Conservation (phyloP, 2,113 vertebrate species). For the Syngnathus floridae region DNA sequence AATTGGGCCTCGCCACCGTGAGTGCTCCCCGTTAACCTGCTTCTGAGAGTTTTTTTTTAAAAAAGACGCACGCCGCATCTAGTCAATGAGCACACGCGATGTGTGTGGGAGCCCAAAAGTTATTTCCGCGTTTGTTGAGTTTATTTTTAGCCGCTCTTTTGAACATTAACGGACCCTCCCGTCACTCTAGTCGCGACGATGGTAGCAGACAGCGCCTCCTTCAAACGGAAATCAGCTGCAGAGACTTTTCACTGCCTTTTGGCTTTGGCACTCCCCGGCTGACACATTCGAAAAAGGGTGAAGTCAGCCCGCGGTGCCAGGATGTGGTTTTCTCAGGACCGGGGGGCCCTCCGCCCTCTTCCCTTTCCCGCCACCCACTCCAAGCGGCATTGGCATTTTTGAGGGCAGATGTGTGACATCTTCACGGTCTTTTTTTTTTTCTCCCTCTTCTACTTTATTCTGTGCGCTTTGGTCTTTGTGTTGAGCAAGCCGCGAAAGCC, state of each 20-base stretch:
- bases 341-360: constrained; percentile 18
- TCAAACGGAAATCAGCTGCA: constrained; percentile 30
- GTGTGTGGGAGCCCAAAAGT: constrained; percentile 9
- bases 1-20: too few species aligned
- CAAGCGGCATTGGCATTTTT: constrained; percentile 18
- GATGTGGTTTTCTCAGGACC: constrained; percentile 45
- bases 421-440: constrained; percentile 10
- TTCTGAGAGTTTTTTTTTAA: too few species aligned
- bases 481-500: constrained; percentile 13
- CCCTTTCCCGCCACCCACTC: constrained; percentile 34
- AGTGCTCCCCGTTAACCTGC: too few species aligned
- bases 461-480: constrained; percentile 14
- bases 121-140: constrained; percentile 8
- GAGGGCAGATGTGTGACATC: constrained; percentile 22
- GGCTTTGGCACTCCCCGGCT: constrained; percentile 36
- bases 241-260: constrained; percentile 39
- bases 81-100: background rate
- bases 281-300: constrained; percentile 60
- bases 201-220: constrained; percentile 42
- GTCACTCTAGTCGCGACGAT: constrained; percentile 46
- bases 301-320: constrained; percentile 52
- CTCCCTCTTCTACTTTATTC: constrained; percentile 7
- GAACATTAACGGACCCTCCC: constrained; percentile 30
- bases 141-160: constrained; percentile 43
- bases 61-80: background rate